Evolutionary conservation across 2,888 invertebrate species (phyloP).

Genomic region (Dolomedes plantarius): DNA sequence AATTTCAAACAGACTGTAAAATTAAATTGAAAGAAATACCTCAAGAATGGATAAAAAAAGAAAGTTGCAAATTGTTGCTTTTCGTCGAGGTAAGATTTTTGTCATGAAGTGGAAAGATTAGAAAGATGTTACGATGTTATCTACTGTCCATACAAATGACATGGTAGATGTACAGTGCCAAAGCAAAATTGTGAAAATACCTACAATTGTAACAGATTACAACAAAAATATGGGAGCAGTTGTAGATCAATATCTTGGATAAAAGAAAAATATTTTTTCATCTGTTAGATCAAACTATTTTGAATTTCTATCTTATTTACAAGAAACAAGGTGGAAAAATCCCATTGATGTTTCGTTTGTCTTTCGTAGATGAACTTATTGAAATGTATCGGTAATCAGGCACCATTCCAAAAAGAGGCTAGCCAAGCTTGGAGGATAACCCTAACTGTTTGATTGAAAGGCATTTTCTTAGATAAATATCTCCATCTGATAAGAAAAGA

Average conservation of each 20-base stretch:
- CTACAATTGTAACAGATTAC: conserved; percentile 6
- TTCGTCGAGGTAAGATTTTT: not conserved
- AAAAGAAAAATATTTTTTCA: too few relatives aligned
- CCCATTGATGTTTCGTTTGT: not conserved
- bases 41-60: conserved; percentile 4
- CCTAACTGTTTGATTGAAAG: too few relatives aligned
- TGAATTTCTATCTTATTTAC: too few relatives aligned
- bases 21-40: conserved; percentile 1
- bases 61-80: not conserved
- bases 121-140: conserved; percentile 6
- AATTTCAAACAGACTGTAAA: not conserved
- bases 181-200: conserved; percentile 11
- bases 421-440: not conserved
- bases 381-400: not conserved
- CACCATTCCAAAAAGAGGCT: conserved; percentile 1
- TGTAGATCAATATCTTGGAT: conserved; percentile 12
- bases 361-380: conserved; percentile 13
- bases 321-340: not conserved
- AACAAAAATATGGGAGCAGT: conserved; percentile 20
- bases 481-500: too few relatives aligned
- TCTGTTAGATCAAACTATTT: too few relatives aligned
- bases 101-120: conserved; percentile 16
- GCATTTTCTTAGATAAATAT: too few relatives aligned
- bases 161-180: not conserved
- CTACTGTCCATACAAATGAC: not conserved